Evolutionary conservation across 2,113 vertebrate genomes (phyloP).

Genomic region (Nematolebias whitei): DNA sequence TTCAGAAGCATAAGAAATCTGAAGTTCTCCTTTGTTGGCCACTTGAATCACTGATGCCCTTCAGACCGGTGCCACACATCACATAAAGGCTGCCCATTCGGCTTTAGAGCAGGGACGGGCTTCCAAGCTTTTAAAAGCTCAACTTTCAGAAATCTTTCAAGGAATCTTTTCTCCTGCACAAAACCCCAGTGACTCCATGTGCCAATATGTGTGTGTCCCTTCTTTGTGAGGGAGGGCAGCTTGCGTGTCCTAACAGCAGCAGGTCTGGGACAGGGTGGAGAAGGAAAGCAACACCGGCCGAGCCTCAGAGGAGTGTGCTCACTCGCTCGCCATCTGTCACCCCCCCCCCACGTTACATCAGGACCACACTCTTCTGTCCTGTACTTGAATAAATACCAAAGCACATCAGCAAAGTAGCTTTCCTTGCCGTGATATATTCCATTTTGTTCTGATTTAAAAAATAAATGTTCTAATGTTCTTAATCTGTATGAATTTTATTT

Average conservation of each 20-base stretch:
- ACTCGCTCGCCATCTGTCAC: constrained; percentile 80
- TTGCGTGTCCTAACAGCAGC: constrained; percentile 71
- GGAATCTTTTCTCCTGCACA: constrained; percentile 77
- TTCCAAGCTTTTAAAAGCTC: constrained; percentile 82
- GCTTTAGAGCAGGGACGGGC: constrained; percentile 68
- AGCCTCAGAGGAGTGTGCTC: constrained; percentile 66
- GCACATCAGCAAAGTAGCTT: not conserved
- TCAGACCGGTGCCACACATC: constrained; percentile 58
- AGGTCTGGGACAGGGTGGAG: constrained; percentile 74
- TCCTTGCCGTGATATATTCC: too few species aligned
- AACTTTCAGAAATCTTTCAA: constrained; percentile 80
- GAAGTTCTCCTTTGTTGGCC: constrained; percentile 61
- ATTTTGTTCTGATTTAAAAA: not conserved
- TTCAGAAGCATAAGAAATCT: constrained; percentile 52
- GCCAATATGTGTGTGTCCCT: constrained; percentile 50
- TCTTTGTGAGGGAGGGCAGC: constrained; percentile 62
- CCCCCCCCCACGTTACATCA: constrained; percentile 12
- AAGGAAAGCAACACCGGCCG: constrained; percentile 75
- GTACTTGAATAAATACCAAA: constrained; percentile 17
- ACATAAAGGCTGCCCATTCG: constrained; percentile 71
- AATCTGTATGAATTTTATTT: not conserved
- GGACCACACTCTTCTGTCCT: not conserved
- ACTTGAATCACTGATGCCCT: constrained; percentile 69
- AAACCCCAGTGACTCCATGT: constrained; percentile 65
- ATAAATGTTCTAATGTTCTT: not conserved